A percentile compares a stretch with the other conserved stretches of the same genome.
These are phyloP conservation scores for Hyperopisus bebe DNA, from an alignment of 2,113 vertebrate genomes.

Conservation along the genomic window DNA sequence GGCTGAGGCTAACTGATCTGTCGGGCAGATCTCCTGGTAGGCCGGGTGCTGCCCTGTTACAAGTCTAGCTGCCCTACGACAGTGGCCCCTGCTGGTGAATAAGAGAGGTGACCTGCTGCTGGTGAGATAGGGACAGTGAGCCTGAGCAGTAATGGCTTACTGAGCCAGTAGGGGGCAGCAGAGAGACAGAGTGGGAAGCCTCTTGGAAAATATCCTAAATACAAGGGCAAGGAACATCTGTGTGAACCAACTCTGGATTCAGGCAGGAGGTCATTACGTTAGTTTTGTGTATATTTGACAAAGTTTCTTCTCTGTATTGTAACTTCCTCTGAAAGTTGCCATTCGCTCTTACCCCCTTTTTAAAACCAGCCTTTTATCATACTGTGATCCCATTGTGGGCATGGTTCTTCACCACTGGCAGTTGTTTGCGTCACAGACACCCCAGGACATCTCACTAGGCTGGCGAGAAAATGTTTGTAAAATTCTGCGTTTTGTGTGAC, in stretches of 20 bases:
- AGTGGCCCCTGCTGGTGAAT: conserved; percentile 17
- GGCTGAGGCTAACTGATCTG: neutral
- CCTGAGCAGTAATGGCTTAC: neutral
- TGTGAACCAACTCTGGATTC: neutral
- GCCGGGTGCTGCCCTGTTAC: neutral
- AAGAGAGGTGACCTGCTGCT: neutral
- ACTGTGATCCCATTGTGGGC: neutral
- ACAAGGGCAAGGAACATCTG: neutral
- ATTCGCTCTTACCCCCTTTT: neutral
- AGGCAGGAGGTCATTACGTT: neutral
- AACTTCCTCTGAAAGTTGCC: neutral
- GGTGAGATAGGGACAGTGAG: neutral
- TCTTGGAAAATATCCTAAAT: neutral
- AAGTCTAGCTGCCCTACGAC: conserved; percentile 9
- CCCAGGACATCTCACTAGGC: neutral
- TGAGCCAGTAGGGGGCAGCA: conserved; percentile 15
- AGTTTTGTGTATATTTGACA: neutral
- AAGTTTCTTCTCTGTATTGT: neutral
- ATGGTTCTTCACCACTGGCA: neutral
- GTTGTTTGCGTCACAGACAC: no score
- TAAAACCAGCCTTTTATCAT: neutral
- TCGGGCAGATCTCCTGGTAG: neutral
- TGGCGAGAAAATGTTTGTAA: neutral
- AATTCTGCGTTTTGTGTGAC: neutral
- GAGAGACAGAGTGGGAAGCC: neutral